These are phyloP conservation scores for Sitta carolinensis DNA, from an alignment of 2,797 vertebrate species.

Conservation along the genomic window DNA sequence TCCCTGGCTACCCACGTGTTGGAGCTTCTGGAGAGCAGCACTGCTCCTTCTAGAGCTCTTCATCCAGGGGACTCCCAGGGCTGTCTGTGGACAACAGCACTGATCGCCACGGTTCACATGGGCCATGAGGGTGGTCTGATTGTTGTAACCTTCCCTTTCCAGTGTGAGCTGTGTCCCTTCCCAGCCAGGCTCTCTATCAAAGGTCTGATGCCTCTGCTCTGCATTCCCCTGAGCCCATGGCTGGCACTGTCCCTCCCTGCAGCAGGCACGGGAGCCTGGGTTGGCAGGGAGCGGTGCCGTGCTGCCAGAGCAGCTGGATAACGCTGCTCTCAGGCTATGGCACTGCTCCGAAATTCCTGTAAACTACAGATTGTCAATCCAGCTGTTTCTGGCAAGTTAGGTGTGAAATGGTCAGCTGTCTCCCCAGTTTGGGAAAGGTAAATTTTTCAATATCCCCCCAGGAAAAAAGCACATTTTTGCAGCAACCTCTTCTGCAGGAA, in stretches of 20 bases:
- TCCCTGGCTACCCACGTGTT: not conserved
- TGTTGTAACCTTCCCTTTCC: not conserved
- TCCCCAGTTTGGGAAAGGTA: not conserved
- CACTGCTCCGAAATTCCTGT: not conserved
- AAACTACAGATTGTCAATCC: not conserved
- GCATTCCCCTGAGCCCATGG: not conserved
- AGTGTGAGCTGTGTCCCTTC: not conserved
- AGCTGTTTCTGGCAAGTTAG: constrained; percentile 25
- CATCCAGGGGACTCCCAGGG: not conserved
- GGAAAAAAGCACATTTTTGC: not conserved
- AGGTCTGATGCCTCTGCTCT: not conserved
- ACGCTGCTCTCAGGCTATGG: not conserved
- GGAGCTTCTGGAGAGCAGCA: not conserved
- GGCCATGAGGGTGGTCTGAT: fast-evolving
- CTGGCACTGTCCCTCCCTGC: not conserved
- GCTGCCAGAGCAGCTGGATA: constrained; percentile 12
- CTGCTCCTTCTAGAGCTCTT: not conserved
- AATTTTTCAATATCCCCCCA: not conserved
- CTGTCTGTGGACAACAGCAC: not conserved
- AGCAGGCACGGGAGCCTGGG: not conserved
- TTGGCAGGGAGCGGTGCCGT: not conserved
- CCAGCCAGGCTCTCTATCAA: not conserved
- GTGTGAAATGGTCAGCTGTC: constrained; percentile 19
- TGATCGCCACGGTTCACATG: fast-evolving
- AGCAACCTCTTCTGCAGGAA: not conserved